phyloP scores from a whole-genome alignment of 2,113 vertebrate genomes.

The Scomber scombrus region DNA sequence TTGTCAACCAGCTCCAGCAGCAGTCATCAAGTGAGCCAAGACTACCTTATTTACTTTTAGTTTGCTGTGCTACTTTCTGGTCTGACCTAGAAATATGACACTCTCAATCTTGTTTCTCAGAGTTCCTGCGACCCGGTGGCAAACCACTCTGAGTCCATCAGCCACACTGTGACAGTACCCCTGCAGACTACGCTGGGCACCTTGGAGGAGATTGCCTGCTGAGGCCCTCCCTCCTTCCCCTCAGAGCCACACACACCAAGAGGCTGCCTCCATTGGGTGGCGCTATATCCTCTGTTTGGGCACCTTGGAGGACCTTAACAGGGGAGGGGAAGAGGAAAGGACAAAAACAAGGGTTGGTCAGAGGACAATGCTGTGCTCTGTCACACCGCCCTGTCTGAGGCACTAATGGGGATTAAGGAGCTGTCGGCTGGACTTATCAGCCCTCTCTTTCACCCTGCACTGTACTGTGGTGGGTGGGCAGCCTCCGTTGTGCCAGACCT shows the following conservation, averaged over 20 bases:
- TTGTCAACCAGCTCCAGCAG: too few relatives aligned
- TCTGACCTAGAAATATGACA: background rate
- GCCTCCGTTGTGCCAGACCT: slow-evolving; percentile 41
- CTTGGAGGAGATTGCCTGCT: slow-evolving; percentile 97
- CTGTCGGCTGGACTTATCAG: slow-evolving; percentile 75
- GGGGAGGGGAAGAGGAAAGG: slow-evolving; percentile 48
- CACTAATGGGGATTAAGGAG: slow-evolving; percentile 74
- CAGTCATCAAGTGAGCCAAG: too few relatives aligned
- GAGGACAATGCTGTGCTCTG: slow-evolving; percentile 80
- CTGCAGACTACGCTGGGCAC: slow-evolving; percentile 95
- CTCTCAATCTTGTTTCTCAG: slow-evolving; percentile 75
- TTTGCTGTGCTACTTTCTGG: too few relatives aligned
- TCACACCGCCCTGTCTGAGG: slow-evolving; percentile 67
- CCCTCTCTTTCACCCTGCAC: slow-evolving; percentile 72
- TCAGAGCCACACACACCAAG: slow-evolving; percentile 34
- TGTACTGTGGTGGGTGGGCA: slow-evolving; percentile 42
- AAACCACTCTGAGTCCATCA: slow-evolving; percentile 96
- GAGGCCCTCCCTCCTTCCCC: slow-evolving; percentile 77
- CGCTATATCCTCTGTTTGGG: slow-evolving; percentile 38
- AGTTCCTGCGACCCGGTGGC: slow-evolving; percentile 95
- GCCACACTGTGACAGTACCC: slow-evolving; percentile 96
- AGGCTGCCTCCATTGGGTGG: slow-evolving; percentile 43
- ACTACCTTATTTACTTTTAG: too few relatives aligned
- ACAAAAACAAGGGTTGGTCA: slow-evolving; percentile 65
- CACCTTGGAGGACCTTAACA: slow-evolving; percentile 43